Evolutionary conservation across 2,113 vertebrate genomes (phyloP).

Genomic region (Cyprinodon variegatus): DNA sequence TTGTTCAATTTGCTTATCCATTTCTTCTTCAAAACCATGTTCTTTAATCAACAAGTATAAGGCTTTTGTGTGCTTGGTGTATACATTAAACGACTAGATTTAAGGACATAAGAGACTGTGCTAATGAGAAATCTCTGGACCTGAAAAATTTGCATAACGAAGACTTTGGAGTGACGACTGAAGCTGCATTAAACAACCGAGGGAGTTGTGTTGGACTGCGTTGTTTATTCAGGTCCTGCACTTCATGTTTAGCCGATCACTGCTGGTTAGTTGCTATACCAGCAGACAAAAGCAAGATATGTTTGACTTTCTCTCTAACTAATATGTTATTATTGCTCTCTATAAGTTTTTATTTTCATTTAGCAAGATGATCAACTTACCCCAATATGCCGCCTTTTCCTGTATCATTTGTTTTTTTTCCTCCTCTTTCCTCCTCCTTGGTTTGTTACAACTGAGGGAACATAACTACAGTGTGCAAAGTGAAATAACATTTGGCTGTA

Average conservation of each 20-base stretch:
- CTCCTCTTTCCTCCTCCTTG: constrained; percentile 17
- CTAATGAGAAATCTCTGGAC: constrained; percentile 31
- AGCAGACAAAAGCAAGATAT: constrained; percentile 33
- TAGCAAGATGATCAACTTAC: constrained; percentile 30
- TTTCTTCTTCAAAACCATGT: constrained; percentile 10
- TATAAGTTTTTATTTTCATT: constrained; percentile 44
- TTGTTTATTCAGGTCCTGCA: constrained; percentile 56
- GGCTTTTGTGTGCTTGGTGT: constrained; percentile 19
- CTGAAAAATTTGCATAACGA: constrained; percentile 32
- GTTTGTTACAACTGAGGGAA: constrained; percentile 34
- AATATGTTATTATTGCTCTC: constrained; percentile 35
- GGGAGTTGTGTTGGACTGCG: constrained; percentile 34
- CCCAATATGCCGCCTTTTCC: no score
- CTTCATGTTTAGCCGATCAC: constrained; percentile 48
- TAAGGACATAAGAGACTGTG: constrained; percentile 12
- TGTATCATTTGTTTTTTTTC: constrained; percentile 14
- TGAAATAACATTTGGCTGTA: constrained; percentile 45
- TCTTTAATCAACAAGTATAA: constrained; percentile 13
- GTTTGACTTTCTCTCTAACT: constrained; percentile 27
- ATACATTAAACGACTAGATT: constrained; percentile 18
- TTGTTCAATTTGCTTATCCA: constrained; percentile 17
- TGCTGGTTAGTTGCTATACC: constrained; percentile 31
- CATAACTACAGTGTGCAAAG: constrained; percentile 24
- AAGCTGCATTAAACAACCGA: constrained; percentile 28
- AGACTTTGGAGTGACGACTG: constrained; percentile 42